Percentiles rank a stretch among this genome's conserved stretches.
Evolutionary conservation across 2,113 vertebrate genomes (phyloP).

Genomic region (Sorex fumeus): DNA sequence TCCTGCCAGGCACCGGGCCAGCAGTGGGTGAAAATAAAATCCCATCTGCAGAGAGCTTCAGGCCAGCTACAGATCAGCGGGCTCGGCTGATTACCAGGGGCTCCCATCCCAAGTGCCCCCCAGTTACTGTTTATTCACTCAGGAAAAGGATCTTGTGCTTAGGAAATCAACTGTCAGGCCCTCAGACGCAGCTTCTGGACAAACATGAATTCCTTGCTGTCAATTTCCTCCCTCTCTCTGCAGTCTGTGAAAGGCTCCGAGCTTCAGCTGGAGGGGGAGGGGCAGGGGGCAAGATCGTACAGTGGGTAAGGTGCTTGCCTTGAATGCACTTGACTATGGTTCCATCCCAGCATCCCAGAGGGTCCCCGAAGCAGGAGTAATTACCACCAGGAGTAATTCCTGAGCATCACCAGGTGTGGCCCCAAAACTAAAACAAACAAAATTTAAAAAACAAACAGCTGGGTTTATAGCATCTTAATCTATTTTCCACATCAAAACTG

Average conservation of each 20-base stretch:
- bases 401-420: too few relatives aligned
- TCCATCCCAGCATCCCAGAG: too few relatives aligned
- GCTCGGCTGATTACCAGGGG: neutral
- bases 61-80: neutral
- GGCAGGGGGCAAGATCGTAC: too few relatives aligned
- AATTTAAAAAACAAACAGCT: too few relatives aligned
- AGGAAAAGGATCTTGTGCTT: neutral
- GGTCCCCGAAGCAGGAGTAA: too few relatives aligned
- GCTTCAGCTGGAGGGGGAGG: neutral
- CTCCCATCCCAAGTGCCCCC: neutral
- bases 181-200: neutral
- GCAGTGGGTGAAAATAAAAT: neutral
- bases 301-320: too few relatives aligned
- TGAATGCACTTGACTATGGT: too few relatives aligned
- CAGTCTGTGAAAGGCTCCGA: neutral
- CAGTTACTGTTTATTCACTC: neutral
- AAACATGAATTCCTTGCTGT: constrained; percentile 46
- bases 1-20: neutral
- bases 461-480: constrained; percentile 30
- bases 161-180: neutral
- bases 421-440: too few relatives aligned
- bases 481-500: constrained; percentile 23
- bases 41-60: neutral
- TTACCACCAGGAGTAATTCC: too few relatives aligned
- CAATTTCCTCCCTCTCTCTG: constrained; percentile 4